phyloP scores from a whole-genome alignment of 2,113 vertebrate species.

The Blennius ocellaris region DNA sequence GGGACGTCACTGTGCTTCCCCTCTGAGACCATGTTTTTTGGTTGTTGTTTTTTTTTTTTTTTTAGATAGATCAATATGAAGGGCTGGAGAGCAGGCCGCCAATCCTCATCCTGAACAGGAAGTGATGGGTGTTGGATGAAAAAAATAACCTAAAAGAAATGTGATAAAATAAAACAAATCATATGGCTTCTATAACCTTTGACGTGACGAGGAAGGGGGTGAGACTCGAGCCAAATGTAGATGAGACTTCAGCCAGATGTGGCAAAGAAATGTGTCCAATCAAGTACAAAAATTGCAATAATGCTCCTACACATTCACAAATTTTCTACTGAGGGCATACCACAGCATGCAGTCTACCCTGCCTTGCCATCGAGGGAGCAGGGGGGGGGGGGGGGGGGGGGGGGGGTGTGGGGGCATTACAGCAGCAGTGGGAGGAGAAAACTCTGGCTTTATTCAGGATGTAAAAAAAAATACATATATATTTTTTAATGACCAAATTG shows the following conservation, averaged over 20 bases:
- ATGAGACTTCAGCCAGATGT: slow-evolving; percentile 66
- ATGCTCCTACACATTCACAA: slow-evolving; percentile 79
- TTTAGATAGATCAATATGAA: slow-evolving; percentile 7
- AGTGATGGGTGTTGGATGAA: slow-evolving; percentile 1
- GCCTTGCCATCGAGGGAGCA: slow-evolving; percentile 68
- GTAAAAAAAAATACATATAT: too few species aligned
- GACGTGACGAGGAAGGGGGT: slow-evolving; percentile 17
- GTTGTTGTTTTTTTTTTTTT: too few species aligned
- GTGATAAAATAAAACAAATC: slow-evolving; percentile 37
- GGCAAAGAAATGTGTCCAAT: slow-evolving; percentile 66
- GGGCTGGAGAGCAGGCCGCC: slow-evolving; percentile 30
- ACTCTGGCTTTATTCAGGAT: slow-evolving; percentile 41
- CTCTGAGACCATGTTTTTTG: too few species aligned
- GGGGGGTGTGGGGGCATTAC: slow-evolving; percentile 55
- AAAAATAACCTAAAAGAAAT: neutral
- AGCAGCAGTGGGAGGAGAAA: slow-evolving; percentile 77
- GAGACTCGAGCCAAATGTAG: slow-evolving; percentile 61
- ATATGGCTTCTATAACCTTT: slow-evolving; percentile 68
- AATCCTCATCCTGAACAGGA: slow-evolving; percentile 45
- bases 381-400: slow-evolving; percentile 58
- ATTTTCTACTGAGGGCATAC: slow-evolving; percentile 79
- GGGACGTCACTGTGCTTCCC: slow-evolving; percentile 39
- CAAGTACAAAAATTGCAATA: slow-evolving; percentile 75
- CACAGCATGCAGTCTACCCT: slow-evolving; percentile 81
- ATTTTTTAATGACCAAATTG: slow-evolving; percentile 18